Conservation (phyloP, 2,888 invertebrate genomes). For the Aleiodes testaceus region DNA sequence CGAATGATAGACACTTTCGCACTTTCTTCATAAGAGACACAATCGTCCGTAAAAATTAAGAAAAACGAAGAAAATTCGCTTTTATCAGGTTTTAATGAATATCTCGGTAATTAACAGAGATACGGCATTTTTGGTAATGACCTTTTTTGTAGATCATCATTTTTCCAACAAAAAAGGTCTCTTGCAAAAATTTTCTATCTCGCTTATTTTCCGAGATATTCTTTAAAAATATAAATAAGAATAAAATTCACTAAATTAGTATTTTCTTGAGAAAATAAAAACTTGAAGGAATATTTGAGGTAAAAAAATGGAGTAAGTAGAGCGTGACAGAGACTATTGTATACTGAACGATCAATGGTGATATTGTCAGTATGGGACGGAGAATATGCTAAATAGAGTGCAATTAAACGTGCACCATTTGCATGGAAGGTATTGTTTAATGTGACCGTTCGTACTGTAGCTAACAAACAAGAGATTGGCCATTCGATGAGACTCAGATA, state of each 20-base stretch:
- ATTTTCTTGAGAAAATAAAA: not conserved
- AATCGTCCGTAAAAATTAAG: slow-evolving; percentile 16
- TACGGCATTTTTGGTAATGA: no score
- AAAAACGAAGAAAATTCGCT: not conserved
- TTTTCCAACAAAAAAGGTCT: no score
- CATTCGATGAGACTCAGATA: slow-evolving; percentile 12
- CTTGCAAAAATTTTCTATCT: no score
- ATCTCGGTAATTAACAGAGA: no score
- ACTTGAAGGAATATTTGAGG: no score
- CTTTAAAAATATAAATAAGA: no score
- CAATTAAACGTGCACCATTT: slow-evolving; percentile 43
- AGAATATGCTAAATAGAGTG: slow-evolving; percentile 42
- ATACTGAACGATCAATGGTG: slow-evolving; percentile 8
- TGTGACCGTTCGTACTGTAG: slow-evolving; percentile 26
- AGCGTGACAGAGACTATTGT: slow-evolving; percentile 19
- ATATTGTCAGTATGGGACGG: slow-evolving; percentile 13
- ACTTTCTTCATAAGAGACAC: not conserved
- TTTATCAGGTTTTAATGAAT: not conserved
- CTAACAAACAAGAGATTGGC: slow-evolving; percentile 20
- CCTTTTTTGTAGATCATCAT: no score
- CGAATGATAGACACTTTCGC: slow-evolving; percentile 29
- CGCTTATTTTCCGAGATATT: no score
- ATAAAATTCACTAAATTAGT: no score
- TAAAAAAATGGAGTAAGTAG: slow-evolving; percentile 10
- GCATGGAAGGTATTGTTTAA: slow-evolving; percentile 43